Percentiles rank a stretch among this genome's conserved stretches.
Evolutionary conservation across 2,888 invertebrate genomes (phyloP).

Genomic region (Conomelus anceps): DNA sequence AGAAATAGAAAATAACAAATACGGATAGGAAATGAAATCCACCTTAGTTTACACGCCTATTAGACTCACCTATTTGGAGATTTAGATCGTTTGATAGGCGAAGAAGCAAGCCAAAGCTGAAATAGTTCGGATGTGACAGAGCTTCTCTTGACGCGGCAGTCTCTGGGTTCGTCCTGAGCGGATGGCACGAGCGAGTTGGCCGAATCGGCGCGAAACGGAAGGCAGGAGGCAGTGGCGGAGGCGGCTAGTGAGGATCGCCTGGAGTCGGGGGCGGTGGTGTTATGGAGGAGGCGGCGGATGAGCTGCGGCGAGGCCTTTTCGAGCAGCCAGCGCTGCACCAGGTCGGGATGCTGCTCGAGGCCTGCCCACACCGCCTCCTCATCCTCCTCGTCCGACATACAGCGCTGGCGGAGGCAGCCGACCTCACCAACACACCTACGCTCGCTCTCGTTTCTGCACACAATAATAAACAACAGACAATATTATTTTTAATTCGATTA

Average conservation of each 20-base stretch:
- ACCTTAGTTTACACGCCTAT: background rate
- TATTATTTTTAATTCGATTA: no score
- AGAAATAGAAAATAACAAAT: no score
- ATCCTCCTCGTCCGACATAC: slow-evolving; percentile 1
- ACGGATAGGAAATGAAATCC: no score
- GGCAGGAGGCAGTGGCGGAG: slow-evolving; percentile 43
- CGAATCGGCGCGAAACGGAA: slow-evolving; percentile 44
- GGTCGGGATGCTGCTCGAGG: slow-evolving; percentile 40
- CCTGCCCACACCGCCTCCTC: slow-evolving; percentile 24
- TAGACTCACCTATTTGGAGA: slow-evolving; percentile 36
- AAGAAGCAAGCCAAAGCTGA: slow-evolving; percentile 75
- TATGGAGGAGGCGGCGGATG: slow-evolving; percentile 41
- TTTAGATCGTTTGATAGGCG: slow-evolving; percentile 58
- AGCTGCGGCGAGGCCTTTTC: slow-evolving; percentile 66
- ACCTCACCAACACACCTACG: no score
- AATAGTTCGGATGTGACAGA: slow-evolving; percentile 79
- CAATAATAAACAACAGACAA: background rate
- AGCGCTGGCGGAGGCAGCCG: background rate
- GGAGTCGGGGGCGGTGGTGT: slow-evolving; percentile 51
- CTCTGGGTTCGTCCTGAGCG: slow-evolving; percentile 43
- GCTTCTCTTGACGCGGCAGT: slow-evolving; percentile 50
- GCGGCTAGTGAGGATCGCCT: slow-evolving; percentile 44
- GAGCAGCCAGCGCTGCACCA: slow-evolving; percentile 63
- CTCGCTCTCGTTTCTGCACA: background rate
- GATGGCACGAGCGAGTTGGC: slow-evolving; percentile 40